Evolutionary conservation across 1,140 invertebrate genomes (phyloP).

Genomic region (Euborellia annulipes): DNA sequence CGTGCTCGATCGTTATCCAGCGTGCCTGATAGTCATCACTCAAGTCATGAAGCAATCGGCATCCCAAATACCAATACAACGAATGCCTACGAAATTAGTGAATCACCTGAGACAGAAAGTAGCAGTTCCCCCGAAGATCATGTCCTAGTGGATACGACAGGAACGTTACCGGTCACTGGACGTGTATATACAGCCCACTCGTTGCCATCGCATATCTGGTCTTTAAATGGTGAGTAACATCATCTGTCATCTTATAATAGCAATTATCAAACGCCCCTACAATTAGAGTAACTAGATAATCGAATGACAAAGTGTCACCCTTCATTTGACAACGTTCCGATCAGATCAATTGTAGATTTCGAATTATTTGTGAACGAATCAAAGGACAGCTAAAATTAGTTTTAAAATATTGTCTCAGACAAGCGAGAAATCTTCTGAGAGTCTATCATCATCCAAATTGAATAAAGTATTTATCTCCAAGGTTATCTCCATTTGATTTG

Average conservation of each 20-base stretch:
- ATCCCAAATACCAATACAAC: slow-evolving; percentile 25
- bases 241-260: background rate
- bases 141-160: slow-evolving; percentile 23
- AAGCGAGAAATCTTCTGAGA: too few species aligned
- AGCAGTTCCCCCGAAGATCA: slow-evolving; percentile 37
- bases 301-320: too few species aligned
- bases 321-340: too few species aligned
- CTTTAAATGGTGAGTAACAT: slow-evolving; percentile 59
- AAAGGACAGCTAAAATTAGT: too few species aligned
- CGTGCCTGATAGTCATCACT: slow-evolving; percentile 51
- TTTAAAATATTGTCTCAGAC: too few species aligned
- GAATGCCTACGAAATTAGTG: slow-evolving; percentile 38
- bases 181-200: slow-evolving; percentile 75
- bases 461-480: too few species aligned
- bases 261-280: too few species aligned
- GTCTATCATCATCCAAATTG: too few species aligned
- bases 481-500: too few species aligned
- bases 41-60: slow-evolving; percentile 37
- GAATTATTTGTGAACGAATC: too few species aligned
- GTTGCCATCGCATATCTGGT: slow-evolving; percentile 79
- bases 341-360: too few species aligned
- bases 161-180: slow-evolving; percentile 33
- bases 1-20: slow-evolving; percentile 65
- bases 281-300: too few species aligned
- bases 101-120: slow-evolving; percentile 41